Base-by-base conservation (phyloP, 1,140 invertebrate genomes). In the Caenorhabditis latens region DNA sequence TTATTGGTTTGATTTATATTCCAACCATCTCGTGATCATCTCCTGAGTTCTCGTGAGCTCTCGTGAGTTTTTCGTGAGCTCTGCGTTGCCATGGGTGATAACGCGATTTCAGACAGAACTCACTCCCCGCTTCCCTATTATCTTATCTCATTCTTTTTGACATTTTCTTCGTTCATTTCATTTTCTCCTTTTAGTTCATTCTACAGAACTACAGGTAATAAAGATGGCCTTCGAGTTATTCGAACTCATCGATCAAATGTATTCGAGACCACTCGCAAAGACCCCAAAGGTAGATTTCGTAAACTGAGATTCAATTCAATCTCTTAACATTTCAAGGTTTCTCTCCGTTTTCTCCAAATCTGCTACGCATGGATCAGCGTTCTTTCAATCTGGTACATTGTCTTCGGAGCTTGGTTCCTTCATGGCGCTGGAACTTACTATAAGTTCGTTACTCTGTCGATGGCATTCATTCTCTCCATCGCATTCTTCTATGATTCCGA, bases 341-440 rank as follows among this genome's bases (percentile, higher is more conserved):
- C 67, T 46, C 43, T 71, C 16, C 67, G 42, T 16, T 71, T 71
- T 21, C 63, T n/a, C 4, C 11, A 71, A 71, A 1, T 71, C 42
- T 48, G 13, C 42, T 71, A 71, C 19, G 67, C 67, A 2, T 43
- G 67, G 42, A 71, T 46, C 13, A 71, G 67, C 24, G 42, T 71
- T 19, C 5, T 19, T 46, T 32, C 67, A 5, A 71, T 71, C 4
- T 71, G 67, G 67, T 71, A 71, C 67, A 71, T 71, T 4, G 9
- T 71, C 67, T 71, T 71, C 43, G 46, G 71, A 21, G 71, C 71
- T 21, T 79, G 71, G 71, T 79, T 79, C 46, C 43, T 79, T 43
- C 71, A 46, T 4, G 71, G 46, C 50, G 71, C 71, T 21, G 67
- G 71, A 50, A 14, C 11, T 13, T 13, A 9, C 9, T 79, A 50